Conservation (phyloP, 2,888 invertebrate genomes). For the Heliconius ismenius region DNA sequence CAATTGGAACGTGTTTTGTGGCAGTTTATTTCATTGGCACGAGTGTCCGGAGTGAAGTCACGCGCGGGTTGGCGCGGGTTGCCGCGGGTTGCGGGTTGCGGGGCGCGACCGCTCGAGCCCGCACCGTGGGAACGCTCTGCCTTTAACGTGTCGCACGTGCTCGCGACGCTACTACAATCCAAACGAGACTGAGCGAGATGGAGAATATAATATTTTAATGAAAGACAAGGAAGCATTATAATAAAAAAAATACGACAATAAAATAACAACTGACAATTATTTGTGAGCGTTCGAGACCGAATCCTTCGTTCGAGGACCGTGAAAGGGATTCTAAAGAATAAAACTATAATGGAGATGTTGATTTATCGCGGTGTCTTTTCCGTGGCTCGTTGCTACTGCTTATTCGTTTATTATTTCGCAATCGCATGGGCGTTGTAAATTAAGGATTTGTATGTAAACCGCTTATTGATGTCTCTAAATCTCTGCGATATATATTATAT, state of each 20-base stretch:
- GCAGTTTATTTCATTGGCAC: constrained; percentile 77
- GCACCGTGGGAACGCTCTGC: constrained; percentile 81
- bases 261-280: constrained; percentile 76
- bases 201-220: constrained; percentile 41
- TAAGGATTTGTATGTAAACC: constrained; percentile 62
- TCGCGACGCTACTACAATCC: constrained; percentile 69
- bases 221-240: constrained; percentile 47
- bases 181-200: constrained; percentile 62
- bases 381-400: constrained; percentile 65
- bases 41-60: constrained; percentile 73
- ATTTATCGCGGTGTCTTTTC: constrained; percentile 64
- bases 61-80: constrained; percentile 48
- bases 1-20: constrained; percentile 78
- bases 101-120: constrained; percentile 52
- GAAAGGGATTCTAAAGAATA: constrained; percentile 72
- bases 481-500: constrained; percentile 18
- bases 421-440: constrained; percentile 55
- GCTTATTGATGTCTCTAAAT: constrained; percentile 51
- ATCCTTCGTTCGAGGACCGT: constrained; percentile 54
- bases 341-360: constrained; percentile 73
- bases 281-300: constrained; percentile 70
- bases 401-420: constrained; percentile 67
- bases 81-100: constrained; percentile 39
- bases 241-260: constrained; percentile 65
- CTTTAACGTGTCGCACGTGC: constrained; percentile 82